Conservation (phyloP, 2,797 vertebrate genomes). For the Poecilia velifera region DNA sequence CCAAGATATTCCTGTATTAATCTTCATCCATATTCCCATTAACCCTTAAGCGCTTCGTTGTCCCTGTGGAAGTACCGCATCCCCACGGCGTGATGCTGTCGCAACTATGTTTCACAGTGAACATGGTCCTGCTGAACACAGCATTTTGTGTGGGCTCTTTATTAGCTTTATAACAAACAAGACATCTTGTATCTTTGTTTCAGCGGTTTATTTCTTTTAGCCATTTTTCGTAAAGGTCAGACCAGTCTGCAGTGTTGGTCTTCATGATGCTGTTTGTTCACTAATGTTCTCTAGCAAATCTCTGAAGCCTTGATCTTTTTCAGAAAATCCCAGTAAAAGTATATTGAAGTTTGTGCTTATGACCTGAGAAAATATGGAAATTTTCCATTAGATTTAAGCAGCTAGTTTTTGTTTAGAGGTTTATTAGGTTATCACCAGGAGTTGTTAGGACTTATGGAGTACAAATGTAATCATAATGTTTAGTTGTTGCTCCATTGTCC, state of each 20-base stretch:
- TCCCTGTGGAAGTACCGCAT: not conserved
- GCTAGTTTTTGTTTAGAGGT: no score
- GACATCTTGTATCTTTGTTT: not conserved
- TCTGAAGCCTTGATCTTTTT: not conserved
- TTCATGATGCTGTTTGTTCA: not conserved
- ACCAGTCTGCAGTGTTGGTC: not conserved
- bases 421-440: no score
- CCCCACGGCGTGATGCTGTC: not conserved
- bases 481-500: no score
- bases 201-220: not conserved
- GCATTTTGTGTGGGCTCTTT: not conserved
- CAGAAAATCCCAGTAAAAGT: not conserved
- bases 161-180: not conserved
- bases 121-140: not conserved
- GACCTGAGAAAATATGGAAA: slow-evolving; percentile 15
- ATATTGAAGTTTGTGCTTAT: not conserved
- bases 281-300: not conserved
- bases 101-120: not conserved
- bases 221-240: not conserved
- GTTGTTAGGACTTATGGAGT: no score
- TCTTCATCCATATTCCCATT: not conserved
- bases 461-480: no score
- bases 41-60: not conserved
- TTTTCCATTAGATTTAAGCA: no score
- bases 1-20: not conserved